Evolutionary conservation across 2,113 vertebrate genomes (phyloP).

Genomic region (Mirza zaza): DNA sequence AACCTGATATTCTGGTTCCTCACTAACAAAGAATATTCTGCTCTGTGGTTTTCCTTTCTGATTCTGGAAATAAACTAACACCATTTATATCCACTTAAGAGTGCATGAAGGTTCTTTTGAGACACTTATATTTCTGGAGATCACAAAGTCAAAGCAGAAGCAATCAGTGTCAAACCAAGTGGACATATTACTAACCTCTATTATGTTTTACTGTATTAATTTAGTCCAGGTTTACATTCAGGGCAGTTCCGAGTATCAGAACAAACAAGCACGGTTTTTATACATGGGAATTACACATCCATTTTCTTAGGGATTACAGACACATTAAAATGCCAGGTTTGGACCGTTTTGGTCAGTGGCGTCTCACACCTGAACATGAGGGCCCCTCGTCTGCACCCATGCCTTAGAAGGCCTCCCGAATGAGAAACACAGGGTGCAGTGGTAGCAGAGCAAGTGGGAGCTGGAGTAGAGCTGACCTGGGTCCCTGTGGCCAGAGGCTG

Average conservation of each 20-base stretch:
- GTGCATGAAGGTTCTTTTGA: conserved; percentile 68
- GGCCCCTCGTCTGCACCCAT: too few species aligned
- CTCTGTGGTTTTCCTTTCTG: conserved; percentile 42
- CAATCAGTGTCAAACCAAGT: background rate
- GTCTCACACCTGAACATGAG: background rate
- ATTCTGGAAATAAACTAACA: conserved; percentile 75
- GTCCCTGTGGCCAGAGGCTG: background rate
- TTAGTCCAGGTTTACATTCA: background rate
- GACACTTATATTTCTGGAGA: conserved; percentile 68
- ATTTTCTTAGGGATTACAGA: background rate
- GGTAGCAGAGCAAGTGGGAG: background rate
- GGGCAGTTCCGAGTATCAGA: background rate
- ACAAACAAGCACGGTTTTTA: background rate
- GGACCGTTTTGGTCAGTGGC: background rate
- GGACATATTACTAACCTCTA: background rate
- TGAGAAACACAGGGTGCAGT: too few species aligned
- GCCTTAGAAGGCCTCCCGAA: background rate
- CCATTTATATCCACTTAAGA: conserved; percentile 52
- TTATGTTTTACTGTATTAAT: background rate
- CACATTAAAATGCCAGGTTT: background rate
- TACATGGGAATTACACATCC: background rate
- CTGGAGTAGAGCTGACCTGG: background rate
- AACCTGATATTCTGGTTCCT: conserved; percentile 84
- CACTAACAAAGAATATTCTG: background rate
- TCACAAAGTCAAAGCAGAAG: background rate